Percentiles rank a stretch among this genome's conserved stretches.
These are phyloP conservation scores for Dysidea cf. avara DNA, from an alignment of 37 sponge, comb jelly and placozoan genomes.

Conservation along the genomic window DNA sequence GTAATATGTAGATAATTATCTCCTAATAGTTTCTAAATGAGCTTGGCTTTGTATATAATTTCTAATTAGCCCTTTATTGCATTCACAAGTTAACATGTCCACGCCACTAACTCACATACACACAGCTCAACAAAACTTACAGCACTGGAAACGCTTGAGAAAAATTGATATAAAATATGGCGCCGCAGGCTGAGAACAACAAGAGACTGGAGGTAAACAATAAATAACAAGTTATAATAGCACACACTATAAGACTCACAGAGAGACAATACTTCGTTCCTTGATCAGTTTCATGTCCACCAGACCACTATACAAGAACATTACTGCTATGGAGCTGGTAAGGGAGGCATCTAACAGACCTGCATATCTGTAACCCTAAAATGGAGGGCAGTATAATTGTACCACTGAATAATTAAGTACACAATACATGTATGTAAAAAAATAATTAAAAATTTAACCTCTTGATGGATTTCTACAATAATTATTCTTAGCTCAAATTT, in stretches of 20 bases:
- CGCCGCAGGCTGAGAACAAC: background rate
- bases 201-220: background rate
- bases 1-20: too few relatives aligned
- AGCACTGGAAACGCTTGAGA: too few relatives aligned
- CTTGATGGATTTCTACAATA: too few relatives aligned
- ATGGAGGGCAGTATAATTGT: background rate
- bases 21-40: too few relatives aligned
- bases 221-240: background rate
- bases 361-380: background rate
- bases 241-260: constrained; percentile 7
- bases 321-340: constrained; percentile 47
- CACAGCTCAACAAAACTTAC: too few relatives aligned
- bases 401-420: background rate
- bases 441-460: background rate
- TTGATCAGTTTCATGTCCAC: constrained; percentile 30
- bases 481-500: too few relatives aligned
- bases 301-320: constrained; percentile 50
- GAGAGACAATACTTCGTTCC: constrained; percentile 25
- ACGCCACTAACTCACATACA: too few relatives aligned
- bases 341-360: constrained; percentile 45
- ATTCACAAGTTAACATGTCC: too few relatives aligned
- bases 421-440: background rate
- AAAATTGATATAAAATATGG: too few relatives aligned
- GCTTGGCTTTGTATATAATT: too few relatives aligned
- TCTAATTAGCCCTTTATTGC: too few relatives aligned